Evolutionary conservation across 2,113 vertebrate genomes (phyloP).

Genomic region (Chascanopsetta lugubris): DNA sequence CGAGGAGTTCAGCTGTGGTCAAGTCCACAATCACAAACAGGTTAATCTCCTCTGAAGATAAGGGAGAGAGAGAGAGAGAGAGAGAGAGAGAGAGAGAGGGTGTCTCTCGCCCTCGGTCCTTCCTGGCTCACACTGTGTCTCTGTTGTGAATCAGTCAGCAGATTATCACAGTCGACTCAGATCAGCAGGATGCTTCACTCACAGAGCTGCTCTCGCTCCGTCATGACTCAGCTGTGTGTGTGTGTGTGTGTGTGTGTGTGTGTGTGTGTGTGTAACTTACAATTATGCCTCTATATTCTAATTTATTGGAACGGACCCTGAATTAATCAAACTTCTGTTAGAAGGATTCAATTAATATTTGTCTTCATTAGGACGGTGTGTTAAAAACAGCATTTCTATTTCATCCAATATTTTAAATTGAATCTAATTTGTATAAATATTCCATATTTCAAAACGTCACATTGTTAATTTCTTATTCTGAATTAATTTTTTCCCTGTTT

Average conservation of each 20-base stretch:
- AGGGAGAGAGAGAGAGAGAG: not conserved
- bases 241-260: not conserved
- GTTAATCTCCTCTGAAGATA: constrained; percentile 13
- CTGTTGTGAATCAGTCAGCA: constrained; percentile 53
- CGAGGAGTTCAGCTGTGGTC: constrained; percentile 60
- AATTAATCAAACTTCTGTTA: too few species aligned
- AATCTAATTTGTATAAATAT: too few species aligned
- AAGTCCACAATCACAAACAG: constrained; percentile 63
- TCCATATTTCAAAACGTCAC: too few species aligned
- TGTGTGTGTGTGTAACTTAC: not conserved
- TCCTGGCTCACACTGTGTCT: not conserved
- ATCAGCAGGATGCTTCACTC: constrained; percentile 47
- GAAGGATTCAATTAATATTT: too few species aligned
- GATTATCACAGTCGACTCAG: constrained; percentile 44
- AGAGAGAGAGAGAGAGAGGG: not conserved
- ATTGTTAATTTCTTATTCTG: too few species aligned
- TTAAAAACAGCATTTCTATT: too few species aligned
- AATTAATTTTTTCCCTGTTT: too few species aligned
- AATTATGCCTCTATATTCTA: too few species aligned
- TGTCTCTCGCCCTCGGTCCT: not conserved
- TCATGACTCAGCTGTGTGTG: not conserved
- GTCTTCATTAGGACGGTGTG: too few species aligned
- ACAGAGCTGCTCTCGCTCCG: constrained; percentile 64
- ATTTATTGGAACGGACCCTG: too few species aligned
- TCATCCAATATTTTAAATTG: too few species aligned